A percentile compares a stretch with the other conserved stretches of the same genome.
Evolutionary conservation across 2,888 invertebrate genomes (phyloP).

Genomic region (Papilio elwesi): DNA sequence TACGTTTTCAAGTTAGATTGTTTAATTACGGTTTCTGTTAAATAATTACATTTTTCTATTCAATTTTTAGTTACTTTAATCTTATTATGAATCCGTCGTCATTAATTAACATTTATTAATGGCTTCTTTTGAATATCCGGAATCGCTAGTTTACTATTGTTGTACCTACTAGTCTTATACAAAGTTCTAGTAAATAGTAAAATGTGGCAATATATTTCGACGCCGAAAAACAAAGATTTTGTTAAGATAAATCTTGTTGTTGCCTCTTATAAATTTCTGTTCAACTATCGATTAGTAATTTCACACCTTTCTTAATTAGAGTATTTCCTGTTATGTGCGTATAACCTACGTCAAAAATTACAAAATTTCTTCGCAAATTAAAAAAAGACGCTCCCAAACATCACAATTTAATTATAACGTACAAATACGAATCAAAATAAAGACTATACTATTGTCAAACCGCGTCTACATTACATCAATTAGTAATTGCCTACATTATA

Average conservation of each 20-base stretch:
- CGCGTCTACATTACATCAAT: constrained; percentile 38
- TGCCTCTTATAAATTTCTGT: not conserved
- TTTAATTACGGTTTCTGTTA: too few relatives aligned
- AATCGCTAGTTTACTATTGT: too few relatives aligned
- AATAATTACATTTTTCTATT: too few relatives aligned
- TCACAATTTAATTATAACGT: not conserved
- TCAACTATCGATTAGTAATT: not conserved
- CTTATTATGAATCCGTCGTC: too few relatives aligned
- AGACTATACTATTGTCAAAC: constrained; percentile 49
- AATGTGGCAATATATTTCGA: not conserved
- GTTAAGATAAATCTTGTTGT: not conserved
- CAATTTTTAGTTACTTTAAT: too few relatives aligned
- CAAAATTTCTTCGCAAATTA: not conserved
- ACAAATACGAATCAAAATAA: constrained; percentile 37
- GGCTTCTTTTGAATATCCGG: too few relatives aligned
- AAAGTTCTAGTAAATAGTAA: not conserved
- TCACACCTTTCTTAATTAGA: not conserved
- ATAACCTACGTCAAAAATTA: not conserved
- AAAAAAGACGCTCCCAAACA: constrained; percentile 19
- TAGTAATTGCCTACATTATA: constrained; percentile 31
- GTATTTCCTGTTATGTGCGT: not conserved
- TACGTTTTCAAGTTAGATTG: too few relatives aligned
- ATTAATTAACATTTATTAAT: too few relatives aligned
- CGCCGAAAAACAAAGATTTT: not conserved
- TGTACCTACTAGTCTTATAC: too few relatives aligned